Evolutionary conservation across 2,113 vertebrate genomes (phyloP).

Genomic region (Ptyas mucosa): DNA sequence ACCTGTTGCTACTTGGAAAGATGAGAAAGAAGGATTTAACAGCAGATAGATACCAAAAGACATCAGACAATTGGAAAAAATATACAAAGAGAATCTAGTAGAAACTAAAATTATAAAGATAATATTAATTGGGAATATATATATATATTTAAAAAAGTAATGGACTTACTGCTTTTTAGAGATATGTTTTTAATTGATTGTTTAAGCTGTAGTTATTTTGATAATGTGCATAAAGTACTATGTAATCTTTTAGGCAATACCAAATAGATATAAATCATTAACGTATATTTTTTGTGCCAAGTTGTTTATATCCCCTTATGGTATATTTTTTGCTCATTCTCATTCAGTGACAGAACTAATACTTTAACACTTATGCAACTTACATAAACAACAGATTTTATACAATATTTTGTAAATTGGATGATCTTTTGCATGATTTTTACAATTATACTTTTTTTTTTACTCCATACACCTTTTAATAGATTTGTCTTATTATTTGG

Average conservation of each 20-base stretch:
- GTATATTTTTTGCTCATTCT: conserved; percentile 20
- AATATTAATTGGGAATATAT: neutral
- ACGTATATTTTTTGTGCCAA: neutral
- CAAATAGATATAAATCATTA: conserved; percentile 22
- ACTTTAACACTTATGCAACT: conserved; percentile 17
- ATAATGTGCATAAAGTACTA: conserved; percentile 6
- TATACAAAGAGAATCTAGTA: neutral
- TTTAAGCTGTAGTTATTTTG: conserved; percentile 15
- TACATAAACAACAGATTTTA: rapidly evolving
- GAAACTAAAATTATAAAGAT: neutral
- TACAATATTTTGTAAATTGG: neutral
- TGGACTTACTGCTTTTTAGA: neutral
- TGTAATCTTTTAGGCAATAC: conserved; percentile 10
- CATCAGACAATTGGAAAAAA: neutral
- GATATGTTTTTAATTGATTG: neutral
- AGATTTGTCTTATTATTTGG: neutral
- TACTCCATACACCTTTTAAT: neutral
- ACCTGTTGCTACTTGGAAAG: neutral
- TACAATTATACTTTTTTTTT: neutral
- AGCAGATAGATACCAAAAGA: neutral
- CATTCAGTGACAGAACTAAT: conserved; percentile 3
- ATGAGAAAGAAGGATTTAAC: neutral
- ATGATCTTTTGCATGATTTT: neutral
- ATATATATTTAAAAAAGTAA: neutral
- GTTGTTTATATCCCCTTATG: conserved; percentile 1